Percentiles rank a stretch among this genome's conserved stretches.
Evolutionary conservation across 1,140 invertebrate species (phyloP).

Genomic region (Leptinotarsa lineolata): DNA sequence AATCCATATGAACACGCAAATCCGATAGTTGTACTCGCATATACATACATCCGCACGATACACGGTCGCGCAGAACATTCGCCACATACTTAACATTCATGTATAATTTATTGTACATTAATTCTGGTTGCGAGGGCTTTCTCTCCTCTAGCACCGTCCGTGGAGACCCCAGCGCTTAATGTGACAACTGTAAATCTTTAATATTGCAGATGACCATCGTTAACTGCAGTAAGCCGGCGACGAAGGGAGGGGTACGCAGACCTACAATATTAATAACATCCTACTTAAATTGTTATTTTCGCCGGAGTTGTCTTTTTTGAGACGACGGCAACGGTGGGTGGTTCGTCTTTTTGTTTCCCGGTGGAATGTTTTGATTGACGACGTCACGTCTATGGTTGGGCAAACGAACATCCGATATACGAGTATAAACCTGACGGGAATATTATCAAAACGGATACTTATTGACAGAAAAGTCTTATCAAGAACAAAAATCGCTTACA

Average conservation of each 20-base stretch:
- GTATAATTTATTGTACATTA: slow-evolving; percentile 39
- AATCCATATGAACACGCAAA: too few species aligned
- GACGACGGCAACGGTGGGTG: background rate
- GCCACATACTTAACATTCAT: slow-evolving; percentile 39
- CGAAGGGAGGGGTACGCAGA: background rate
- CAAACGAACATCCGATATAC: too few species aligned
- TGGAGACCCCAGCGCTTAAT: slow-evolving; percentile 34
- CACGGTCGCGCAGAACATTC: slow-evolving; percentile 23
- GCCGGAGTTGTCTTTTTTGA: background rate
- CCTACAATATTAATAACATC: slow-evolving; percentile 24
- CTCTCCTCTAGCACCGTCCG: background rate
- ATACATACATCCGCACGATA: background rate
- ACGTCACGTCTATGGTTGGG: too few species aligned
- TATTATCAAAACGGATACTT: too few species aligned
- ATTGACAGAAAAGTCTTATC: too few species aligned
- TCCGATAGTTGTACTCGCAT: too few species aligned
- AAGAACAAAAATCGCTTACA: too few species aligned
- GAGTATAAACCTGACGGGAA: too few species aligned
- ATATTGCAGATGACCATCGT: slow-evolving; percentile 40
- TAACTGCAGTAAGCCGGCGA: slow-evolving; percentile 16
- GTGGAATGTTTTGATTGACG: background rate
- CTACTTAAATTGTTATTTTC: slow-evolving; percentile 23
- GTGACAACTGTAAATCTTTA: slow-evolving; percentile 40
- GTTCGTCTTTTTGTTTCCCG: background rate
- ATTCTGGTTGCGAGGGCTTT: slow-evolving; percentile 28